Conservation (phyloP, 2,797 vertebrate genomes). For the Sebastes reedi region DNA sequence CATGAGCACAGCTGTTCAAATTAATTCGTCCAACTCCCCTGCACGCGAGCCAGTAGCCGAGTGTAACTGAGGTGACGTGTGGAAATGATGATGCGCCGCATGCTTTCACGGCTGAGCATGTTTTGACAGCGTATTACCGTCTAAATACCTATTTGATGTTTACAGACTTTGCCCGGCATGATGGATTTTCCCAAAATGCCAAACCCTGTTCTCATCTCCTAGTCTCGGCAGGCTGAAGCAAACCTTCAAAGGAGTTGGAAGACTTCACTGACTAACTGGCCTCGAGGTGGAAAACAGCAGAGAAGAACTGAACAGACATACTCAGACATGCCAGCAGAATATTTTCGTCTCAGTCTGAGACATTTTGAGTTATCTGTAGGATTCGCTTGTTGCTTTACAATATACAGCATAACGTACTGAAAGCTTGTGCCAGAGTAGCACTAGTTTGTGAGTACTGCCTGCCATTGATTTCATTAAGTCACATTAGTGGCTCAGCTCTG, state of each 20-base stretch:
- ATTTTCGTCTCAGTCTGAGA: background rate
- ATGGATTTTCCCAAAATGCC: slow-evolving; percentile 44
- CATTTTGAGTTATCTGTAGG: background rate
- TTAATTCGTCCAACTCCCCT: background rate
- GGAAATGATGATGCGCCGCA: background rate
- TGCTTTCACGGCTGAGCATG: background rate
- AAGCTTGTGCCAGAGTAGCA: background rate
- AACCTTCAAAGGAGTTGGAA: slow-evolving; percentile 49
- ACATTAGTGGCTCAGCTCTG: background rate
- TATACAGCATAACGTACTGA: background rate
- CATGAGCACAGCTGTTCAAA: background rate
- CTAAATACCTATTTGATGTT: slow-evolving; percentile 32
- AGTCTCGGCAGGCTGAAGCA: slow-evolving; percentile 25
- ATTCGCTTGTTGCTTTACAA: background rate
- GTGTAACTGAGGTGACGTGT: background rate
- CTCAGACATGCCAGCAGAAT: slow-evolving; percentile 10
- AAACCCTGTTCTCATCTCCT: slow-evolving; percentile 24
- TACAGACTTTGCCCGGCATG: slow-evolving; percentile 18
- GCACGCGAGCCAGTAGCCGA: background rate
- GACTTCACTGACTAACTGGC: slow-evolving; percentile 42
- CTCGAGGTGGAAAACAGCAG: slow-evolving; percentile 33
- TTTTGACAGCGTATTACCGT: slow-evolving; percentile 25
- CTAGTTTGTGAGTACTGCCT: background rate
- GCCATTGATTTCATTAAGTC: background rate
- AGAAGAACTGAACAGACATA: slow-evolving; percentile 13